These are phyloP conservation scores for Orius insidiosus DNA, from an alignment of 1,140 invertebrate species.

Conservation along the genomic window DNA sequence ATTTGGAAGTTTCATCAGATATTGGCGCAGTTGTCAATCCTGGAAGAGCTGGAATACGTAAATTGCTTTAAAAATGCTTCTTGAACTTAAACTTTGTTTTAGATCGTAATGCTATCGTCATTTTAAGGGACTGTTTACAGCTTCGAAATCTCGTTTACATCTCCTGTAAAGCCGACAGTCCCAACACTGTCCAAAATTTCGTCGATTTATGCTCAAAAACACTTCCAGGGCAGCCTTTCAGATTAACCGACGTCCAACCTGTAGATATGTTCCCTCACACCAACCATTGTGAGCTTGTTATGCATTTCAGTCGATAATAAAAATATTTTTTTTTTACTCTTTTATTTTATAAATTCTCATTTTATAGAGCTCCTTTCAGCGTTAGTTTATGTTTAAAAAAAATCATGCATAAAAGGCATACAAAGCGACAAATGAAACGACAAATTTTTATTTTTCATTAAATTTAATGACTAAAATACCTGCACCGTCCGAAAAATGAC, in stretches of 20 bases:
- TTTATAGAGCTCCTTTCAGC: too few species aligned
- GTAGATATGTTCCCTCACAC: conserved; percentile 44
- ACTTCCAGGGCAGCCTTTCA: conserved; percentile 19
- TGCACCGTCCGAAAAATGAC: too few species aligned
- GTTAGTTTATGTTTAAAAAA: too few species aligned
- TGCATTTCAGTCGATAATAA: conserved; percentile 30
- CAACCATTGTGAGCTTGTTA: conserved; percentile 35
- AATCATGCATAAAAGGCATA: too few species aligned
- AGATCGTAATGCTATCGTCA: conserved; percentile 29
- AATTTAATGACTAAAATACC: too few species aligned
- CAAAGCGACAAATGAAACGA: too few species aligned
- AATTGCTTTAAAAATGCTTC: conserved; percentile 15
- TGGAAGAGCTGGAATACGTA: conserved; percentile 21
- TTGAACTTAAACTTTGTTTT: conserved; percentile 16
- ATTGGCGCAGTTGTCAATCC: conserved; percentile 22
- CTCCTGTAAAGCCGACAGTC: conserved; percentile 30
- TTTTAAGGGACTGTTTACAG: conserved; percentile 25
- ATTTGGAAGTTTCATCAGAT: conserved; percentile 19
- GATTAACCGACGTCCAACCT: conserved; percentile 26
- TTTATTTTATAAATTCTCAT: background rate
- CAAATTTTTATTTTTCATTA: too few species aligned
- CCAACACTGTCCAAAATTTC: conserved; percentile 29
- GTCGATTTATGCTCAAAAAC: conserved; percentile 22
- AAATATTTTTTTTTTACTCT: background rate
- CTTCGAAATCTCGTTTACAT: conserved; percentile 32